Evolutionary conservation across 2,888 invertebrate species (phyloP).

Genomic region (Lithophane ornitopus): DNA sequence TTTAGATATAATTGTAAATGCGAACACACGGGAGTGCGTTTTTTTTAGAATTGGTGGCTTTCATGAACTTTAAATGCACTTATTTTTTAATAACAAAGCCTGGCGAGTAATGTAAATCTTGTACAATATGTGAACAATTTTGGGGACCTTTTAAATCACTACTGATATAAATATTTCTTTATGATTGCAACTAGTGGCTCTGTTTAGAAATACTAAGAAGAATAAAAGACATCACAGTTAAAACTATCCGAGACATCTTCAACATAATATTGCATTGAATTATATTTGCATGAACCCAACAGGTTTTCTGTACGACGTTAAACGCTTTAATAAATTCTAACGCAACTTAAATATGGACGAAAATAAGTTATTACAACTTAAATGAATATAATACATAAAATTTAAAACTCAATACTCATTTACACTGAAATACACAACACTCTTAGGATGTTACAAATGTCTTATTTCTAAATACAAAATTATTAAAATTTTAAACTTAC

Average conservation of each 20-base stretch:
- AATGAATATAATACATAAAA: slow-evolving; percentile 61
- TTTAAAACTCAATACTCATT: slow-evolving; percentile 67
- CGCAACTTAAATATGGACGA: slow-evolving; percentile 66
- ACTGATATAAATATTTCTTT: background rate
- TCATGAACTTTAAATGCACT: background rate
- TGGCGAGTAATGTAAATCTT: background rate
- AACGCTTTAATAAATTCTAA: slow-evolving; percentile 56
- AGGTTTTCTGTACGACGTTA: slow-evolving; percentile 47
- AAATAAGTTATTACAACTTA: slow-evolving; percentile 74
- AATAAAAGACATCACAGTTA: slow-evolving; percentile 63
- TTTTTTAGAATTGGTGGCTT: background rate
- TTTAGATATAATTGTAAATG: background rate
- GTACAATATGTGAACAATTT: slow-evolving; percentile 4
- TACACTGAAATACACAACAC: slow-evolving; percentile 70
- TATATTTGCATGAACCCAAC: slow-evolving; percentile 53
- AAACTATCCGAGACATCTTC: slow-evolving; percentile 55
- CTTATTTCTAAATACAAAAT: slow-evolving; percentile 70
- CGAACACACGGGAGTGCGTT: background rate
- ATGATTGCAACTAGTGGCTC: slow-evolving; percentile 31
- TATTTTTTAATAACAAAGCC: background rate
- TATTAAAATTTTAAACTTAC: slow-evolving; percentile 63
- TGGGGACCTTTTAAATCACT: slow-evolving; percentile 8
- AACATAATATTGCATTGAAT: slow-evolving; percentile 59
- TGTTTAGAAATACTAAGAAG: slow-evolving; percentile 53
- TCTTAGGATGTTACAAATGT: slow-evolving; percentile 65